phyloP scores from a whole-genome alignment of 2,113 vertebrate species.

The Vimba vimba region DNA sequence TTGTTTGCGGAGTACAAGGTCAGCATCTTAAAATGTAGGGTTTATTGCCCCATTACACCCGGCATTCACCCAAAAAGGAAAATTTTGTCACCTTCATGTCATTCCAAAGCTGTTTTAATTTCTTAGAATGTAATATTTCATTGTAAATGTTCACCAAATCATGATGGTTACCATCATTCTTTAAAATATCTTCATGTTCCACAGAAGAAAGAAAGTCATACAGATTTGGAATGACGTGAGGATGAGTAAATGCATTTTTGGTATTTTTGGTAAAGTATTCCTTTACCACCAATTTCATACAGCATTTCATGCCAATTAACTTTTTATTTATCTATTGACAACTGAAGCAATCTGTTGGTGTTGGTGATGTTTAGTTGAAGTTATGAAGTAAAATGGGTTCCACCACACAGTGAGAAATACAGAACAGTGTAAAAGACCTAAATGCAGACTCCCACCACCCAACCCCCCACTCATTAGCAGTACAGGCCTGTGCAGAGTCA shows the following conservation, averaged over 20 bases:
- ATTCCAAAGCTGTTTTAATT: neutral
- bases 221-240: neutral
- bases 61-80: neutral
- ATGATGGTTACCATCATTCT: too few species aligned
- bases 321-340: neutral
- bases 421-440: neutral
- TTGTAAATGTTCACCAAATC: neutral
- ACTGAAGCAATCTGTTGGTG: neutral
- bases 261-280: neutral
- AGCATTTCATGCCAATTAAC: neutral
- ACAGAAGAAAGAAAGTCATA: neutral
- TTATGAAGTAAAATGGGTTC: neutral
- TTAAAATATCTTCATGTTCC: neutral
- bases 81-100: neutral
- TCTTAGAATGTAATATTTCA: neutral
- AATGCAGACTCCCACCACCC: neutral
- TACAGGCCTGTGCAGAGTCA: neutral
- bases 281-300: neutral
- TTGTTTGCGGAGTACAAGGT: neutral
- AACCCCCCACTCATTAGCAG: conserved; percentile 17
- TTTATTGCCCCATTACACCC: neutral
- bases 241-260: neutral
- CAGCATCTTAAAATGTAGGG: neutral
- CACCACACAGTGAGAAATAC: neutral
- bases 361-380: neutral